Conservation (phyloP, 2,113 vertebrate genomes). For the Glaucomys volans region DNA sequence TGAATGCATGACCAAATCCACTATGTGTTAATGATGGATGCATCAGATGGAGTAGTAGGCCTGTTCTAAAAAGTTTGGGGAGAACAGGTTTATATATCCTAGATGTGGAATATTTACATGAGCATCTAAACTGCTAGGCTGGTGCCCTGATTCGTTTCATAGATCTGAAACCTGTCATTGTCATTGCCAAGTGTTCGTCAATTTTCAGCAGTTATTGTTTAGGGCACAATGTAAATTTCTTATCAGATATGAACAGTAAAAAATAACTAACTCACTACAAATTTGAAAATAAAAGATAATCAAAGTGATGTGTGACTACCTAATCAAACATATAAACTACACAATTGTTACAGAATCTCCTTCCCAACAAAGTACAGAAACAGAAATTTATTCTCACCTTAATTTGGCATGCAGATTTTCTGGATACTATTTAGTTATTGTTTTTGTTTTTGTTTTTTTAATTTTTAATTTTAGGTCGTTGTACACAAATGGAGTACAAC, state of each 20-base stretch:
- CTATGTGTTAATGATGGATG: background rate
- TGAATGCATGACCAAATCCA: background rate
- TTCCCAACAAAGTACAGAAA: too few species aligned
- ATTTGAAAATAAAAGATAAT: background rate
- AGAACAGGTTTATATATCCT: background rate
- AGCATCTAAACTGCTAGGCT: background rate
- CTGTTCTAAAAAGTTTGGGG: background rate
- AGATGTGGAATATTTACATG: background rate
- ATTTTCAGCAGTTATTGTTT: background rate
- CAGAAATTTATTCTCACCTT: background rate
- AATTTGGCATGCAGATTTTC: background rate
- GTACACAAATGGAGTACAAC: too few species aligned
- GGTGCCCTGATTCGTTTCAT: background rate
- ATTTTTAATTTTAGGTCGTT: too few species aligned
- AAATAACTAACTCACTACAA: background rate
- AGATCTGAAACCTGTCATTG: background rate
- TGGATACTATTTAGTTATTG: background rate
- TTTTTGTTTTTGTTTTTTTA: too few species aligned
- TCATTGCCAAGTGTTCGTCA: background rate
- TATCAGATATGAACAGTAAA: background rate
- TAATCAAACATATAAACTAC: background rate
- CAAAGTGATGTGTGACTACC: background rate
- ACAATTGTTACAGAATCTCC: background rate
- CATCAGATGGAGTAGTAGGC: background rate
- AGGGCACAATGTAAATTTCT: background rate